Evolutionary conservation across 2,113 vertebrate species (phyloP).

Genomic region (Lagenorhynchus albirostris): DNA sequence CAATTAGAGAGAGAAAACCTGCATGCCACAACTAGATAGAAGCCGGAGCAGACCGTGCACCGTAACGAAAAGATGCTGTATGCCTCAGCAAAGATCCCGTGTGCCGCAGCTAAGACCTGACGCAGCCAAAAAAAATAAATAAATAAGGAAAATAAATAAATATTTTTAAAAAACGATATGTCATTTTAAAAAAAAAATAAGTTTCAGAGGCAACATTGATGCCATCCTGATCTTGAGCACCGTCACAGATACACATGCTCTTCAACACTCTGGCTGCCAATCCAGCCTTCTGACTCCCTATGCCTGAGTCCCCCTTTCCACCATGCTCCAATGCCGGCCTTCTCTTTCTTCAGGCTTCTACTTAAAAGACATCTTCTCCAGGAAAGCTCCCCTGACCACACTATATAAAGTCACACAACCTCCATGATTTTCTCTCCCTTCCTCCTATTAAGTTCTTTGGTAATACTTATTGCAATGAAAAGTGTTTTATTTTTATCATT

Average conservation of each 20-base stretch:
- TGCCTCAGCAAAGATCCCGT: no score
- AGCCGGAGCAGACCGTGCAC: no score
- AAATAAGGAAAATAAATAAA: no score
- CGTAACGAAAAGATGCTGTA: no score
- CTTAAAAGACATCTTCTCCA: background rate
- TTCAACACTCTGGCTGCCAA: background rate
- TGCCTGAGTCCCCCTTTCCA: background rate
- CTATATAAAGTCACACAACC: background rate
- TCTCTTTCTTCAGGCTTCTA: background rate
- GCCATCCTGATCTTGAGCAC: accelerated
- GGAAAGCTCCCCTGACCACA: background rate
- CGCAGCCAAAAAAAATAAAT: no score
- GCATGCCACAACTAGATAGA: no score
- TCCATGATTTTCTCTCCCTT: background rate
- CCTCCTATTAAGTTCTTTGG: background rate
- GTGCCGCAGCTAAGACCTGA: no score
- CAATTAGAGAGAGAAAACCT: no score
- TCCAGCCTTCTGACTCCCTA: background rate
- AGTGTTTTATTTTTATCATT: background rate
- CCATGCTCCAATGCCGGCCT: background rate
- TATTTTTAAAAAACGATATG: no score
- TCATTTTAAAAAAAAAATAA: no score
- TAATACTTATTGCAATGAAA: background rate
- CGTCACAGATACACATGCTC: accelerated
- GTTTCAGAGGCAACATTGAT: background rate